Conservation (phyloP, 2,888 invertebrate species). For the Allophyes oxyacanthae region DNA sequence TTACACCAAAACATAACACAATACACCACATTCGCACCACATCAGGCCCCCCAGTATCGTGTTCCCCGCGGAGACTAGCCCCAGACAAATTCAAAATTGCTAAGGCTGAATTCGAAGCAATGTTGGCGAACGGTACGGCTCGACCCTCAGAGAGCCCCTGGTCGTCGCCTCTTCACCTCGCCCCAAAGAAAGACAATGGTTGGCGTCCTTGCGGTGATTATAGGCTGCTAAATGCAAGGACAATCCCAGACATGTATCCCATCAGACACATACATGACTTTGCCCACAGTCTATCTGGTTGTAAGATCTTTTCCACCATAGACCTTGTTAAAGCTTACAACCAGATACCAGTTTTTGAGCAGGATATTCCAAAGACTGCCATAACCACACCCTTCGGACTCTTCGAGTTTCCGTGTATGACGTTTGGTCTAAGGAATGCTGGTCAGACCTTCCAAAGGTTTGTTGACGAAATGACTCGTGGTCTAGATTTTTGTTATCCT, state of each 20-base stretch:
- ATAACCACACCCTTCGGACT: neutral
- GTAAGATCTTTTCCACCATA: neutral
- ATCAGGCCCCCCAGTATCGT: slow-evolving; percentile 6
- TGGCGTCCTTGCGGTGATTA: slow-evolving; percentile 10
- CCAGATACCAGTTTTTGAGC: too few species aligned
- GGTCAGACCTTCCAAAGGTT: neutral
- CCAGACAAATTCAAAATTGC: slow-evolving; percentile 6
- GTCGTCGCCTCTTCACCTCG: slow-evolving; percentile 5
- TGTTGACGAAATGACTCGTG: neutral
- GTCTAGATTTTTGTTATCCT: slow-evolving; percentile 3
- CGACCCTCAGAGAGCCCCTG: neutral
- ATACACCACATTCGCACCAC: slow-evolving; percentile 10
- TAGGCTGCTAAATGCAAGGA: neutral
- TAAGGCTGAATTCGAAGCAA: slow-evolving; percentile 6
- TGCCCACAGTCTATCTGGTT: slow-evolving; percentile 2
- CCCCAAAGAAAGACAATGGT: slow-evolving; percentile 3
- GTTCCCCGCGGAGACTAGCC: neutral
- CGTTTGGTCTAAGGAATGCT: slow-evolving; percentile 1
- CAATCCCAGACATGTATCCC: slow-evolving; percentile 8
- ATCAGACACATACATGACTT: slow-evolving; percentile 6
- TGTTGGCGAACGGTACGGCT: slow-evolving; percentile 6
- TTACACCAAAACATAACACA: slow-evolving; percentile 14
- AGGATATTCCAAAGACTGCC: neutral
- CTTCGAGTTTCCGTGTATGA: neutral
- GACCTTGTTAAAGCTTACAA: slow-evolving; percentile 7